Conservation (phyloP, 2,797 vertebrate genomes). For the Mico argentatus region DNA sequence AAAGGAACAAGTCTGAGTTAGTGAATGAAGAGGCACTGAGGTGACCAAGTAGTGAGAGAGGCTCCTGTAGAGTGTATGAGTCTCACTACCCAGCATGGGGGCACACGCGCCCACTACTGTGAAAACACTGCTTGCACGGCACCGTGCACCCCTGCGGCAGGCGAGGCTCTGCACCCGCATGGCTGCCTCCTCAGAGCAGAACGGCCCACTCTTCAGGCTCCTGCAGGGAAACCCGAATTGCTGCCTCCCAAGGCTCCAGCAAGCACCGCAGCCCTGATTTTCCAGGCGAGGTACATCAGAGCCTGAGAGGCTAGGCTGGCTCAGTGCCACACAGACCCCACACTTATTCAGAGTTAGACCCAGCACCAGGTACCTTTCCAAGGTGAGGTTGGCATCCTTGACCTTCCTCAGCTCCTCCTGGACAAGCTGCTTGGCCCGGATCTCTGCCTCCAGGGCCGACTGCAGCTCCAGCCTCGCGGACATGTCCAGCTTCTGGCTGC, state of each 20-base stretch:
- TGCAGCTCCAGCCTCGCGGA: slow-evolving; percentile 96
- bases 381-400: slow-evolving; percentile 91
- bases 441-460: slow-evolving; percentile 96
- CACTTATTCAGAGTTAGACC: fast-evolving
- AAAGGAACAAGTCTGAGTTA: background rate
- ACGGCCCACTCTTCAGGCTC: background rate
- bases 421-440: slow-evolving; percentile 95
- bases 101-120: too few relatives aligned
- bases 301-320: background rate
- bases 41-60: background rate
- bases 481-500: slow-evolving; percentile 99
- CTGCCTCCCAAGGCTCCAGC: background rate
- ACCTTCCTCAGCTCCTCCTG: slow-evolving; percentile 94
- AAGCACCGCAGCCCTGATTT: background rate
- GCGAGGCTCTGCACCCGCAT: fast-evolving
- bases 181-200: too few relatives aligned
- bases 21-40: background rate
- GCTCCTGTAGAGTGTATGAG: fast-evolving
- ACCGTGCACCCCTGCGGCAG: too few relatives aligned
- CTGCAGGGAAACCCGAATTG: background rate
- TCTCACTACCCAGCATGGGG: fast-evolving
- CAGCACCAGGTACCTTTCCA: slow-evolving; percentile 90
- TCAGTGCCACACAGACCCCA: fast-evolving
- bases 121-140: background rate
- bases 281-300: too few relatives aligned